phyloP scores from a whole-genome alignment of 2,888 invertebrate species.

The Parnassius glacialis region DNA sequence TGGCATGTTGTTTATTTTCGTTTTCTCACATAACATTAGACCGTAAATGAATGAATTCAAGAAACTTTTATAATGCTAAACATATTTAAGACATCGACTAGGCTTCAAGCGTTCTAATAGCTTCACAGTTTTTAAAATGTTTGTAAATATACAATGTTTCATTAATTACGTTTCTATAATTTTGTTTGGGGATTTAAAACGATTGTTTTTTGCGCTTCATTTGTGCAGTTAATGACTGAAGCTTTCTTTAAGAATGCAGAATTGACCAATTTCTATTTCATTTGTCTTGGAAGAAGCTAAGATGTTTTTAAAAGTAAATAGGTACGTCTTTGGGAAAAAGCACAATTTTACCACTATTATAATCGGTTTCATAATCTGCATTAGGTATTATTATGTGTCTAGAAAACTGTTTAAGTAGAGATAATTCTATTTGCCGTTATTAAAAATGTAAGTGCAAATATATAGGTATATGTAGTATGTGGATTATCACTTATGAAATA shows the following conservation, averaged over 20 bases:
- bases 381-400: constrained; percentile 13
- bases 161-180: too few relatives aligned
- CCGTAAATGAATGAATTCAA: too few relatives aligned
- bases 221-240: neutral
- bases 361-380: constrained; percentile 12
- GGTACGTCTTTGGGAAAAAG: neutral
- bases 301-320: too few relatives aligned
- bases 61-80: too few relatives aligned
- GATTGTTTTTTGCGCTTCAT: too few relatives aligned
- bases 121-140: too few relatives aligned
- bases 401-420: constrained; percentile 2
- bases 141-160: too few relatives aligned
- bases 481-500: constrained; percentile 14
- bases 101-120: too few relatives aligned
- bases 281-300: constrained; percentile 12
- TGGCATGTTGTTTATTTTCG: too few relatives aligned
- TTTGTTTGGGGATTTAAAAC: too few relatives aligned
- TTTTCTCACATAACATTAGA: too few relatives aligned
- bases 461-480: constrained; percentile 11
- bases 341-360: constrained; percentile 8
- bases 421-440: constrained; percentile 23
- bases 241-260: neutral
- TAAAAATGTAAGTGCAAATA: constrained; percentile 24
- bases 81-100: too few relatives aligned
- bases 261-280: constrained; percentile 21